These are phyloP conservation scores for Periparus ater DNA, from an alignment of 2,797 vertebrate species.

Conservation along the genomic window DNA sequence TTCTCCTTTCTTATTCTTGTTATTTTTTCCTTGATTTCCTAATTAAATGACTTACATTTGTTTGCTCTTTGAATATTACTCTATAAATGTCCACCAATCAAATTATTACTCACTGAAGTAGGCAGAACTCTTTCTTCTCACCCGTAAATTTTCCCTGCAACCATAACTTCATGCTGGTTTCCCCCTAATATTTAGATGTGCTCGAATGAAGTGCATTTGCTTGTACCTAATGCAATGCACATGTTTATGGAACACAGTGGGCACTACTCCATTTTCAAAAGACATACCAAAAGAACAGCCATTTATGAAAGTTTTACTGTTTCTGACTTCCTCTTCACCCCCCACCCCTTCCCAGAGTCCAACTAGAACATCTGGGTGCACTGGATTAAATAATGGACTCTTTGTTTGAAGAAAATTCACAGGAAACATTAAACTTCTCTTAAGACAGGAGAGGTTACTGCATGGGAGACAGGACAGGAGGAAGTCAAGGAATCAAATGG, in stretches of 20 bases:
- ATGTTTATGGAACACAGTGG: neutral
- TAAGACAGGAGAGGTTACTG: neutral
- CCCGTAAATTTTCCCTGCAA: neutral
- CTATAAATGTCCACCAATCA: neutral
- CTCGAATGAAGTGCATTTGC: neutral
- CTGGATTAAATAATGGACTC: slow-evolving; percentile 23
- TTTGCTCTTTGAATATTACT: neutral
- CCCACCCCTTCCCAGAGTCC: neutral
- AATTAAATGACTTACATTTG: neutral
- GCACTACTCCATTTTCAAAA: neutral
- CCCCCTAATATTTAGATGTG: slow-evolving; percentile 13
- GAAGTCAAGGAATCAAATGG: neutral
- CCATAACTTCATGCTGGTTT: neutral
- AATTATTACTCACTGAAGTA: neutral
- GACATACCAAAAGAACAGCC: neutral
- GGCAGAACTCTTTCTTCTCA: neutral
- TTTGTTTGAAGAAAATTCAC: slow-evolving; percentile 31
- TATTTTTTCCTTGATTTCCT: neutral
- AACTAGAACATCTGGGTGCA: slow-evolving; percentile 26
- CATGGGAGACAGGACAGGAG: neutral
- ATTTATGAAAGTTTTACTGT: slow-evolving; percentile 17
- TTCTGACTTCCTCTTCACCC: slow-evolving; percentile 20
- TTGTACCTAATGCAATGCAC: neutral
- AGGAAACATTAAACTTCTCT: slow-evolving; percentile 7
- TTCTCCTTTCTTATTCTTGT: neutral